Base-by-base conservation (phyloP, 2,113 vertebrate genomes). In the Nymphicus hollandicus region DNA sequence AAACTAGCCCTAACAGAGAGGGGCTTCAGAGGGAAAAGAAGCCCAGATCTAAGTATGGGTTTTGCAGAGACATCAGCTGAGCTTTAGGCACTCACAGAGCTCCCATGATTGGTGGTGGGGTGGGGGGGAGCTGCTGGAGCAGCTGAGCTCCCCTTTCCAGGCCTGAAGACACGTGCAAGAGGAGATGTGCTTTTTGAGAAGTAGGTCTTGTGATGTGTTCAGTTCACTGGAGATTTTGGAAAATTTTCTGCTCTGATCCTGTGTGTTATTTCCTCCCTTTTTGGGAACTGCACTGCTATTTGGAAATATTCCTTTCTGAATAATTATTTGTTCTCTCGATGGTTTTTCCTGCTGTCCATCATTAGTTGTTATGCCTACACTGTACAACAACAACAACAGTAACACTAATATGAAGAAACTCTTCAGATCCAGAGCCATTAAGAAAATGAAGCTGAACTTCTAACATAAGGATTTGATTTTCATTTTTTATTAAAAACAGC, bases 391-490 rank as follows among this genome's bases (percentile, higher is more conserved):
- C 17, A 94, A 89, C 31, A 91, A 86, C 44, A 74, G 14, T 14
- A 63, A 85, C 65, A 76, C 58, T 55, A 83, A 91, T 39, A 53
- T 37, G 66, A 89, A 86, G 53, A 93, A 94, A 81, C 41, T 23
- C 14, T 52, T 88, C 69, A 44, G 61, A 25, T 94, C 89, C 69
- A 85, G 70, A 72, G 9, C 19, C 65, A 46, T 85, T 85, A 76
- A 82, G 70, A 66, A 89, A 95, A 85, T 23, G 27, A 89, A 79
- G 52, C 77, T 65, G 35, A 94, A 89, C 27, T 72, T 92, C 61
- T 85, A 79, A 84, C 96, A 95, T 87, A 94, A 84, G 89, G 91
- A 91, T 69, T 61, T 85, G 44, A 91, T 95, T 96, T 95, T 94
- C 16, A 28, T 87, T 91, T 92, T 85, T 69, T 65, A 87, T 89